These are phyloP conservation scores for Metellina segmentata DNA, from an alignment of 2,888 invertebrate genomes.

Conservation along the genomic window DNA sequence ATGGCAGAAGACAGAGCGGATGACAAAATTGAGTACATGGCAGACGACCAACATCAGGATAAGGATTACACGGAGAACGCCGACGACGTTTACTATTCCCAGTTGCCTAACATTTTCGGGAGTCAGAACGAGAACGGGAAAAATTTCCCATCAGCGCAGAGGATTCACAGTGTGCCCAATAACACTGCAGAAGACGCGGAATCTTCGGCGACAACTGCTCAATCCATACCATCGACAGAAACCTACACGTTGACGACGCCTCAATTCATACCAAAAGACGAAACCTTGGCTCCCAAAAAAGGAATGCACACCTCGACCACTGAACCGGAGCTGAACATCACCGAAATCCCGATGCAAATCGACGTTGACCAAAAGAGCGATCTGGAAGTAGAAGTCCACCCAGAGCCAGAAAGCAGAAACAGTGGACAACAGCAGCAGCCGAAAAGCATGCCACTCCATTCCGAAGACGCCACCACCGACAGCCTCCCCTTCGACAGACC, in stretches of 20 bases:
- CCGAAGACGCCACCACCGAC: neutral
- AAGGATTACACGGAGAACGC: constrained; percentile 11
- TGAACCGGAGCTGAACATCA: neutral
- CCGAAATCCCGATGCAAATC: neutral
- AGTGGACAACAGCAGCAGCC: neutral
- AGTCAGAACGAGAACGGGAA: constrained; percentile 49
- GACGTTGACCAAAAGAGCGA: neutral
- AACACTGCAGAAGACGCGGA: neutral
- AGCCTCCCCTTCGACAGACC: neutral
- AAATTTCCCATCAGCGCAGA: constrained; percentile 50
- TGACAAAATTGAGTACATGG: constrained; percentile 27
- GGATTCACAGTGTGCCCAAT: constrained; percentile 25
- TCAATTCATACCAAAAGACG: neutral
- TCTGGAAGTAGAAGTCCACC: neutral
- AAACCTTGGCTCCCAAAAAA: neutral
- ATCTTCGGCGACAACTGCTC: neutral
- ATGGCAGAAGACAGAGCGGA: constrained; percentile 51
- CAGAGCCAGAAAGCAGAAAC: neutral
- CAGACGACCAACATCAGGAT: neutral
- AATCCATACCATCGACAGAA: neutral
- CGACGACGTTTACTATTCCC: constrained; percentile 59
- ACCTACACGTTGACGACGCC: neutral
- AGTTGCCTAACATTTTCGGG: constrained; percentile 29
- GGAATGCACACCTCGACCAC: constrained; percentile 34
- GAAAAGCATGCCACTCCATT: neutral